Evolutionary conservation across 1,140 invertebrate species (phyloP).

Genomic region (Pemphigus obesinymphae): DNA sequence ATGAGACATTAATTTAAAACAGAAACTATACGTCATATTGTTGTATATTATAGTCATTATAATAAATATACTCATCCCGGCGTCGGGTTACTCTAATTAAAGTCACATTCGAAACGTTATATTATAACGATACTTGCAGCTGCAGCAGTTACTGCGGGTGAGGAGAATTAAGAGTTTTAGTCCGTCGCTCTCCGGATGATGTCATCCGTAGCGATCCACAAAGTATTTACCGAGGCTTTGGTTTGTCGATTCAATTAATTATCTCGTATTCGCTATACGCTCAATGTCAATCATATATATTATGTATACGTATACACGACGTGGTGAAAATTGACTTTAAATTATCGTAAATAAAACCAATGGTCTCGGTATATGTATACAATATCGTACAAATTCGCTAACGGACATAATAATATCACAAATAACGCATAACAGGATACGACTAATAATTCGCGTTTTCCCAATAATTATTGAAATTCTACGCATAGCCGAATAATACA

Average conservation of each 20-base stretch:
- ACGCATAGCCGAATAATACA: neutral
- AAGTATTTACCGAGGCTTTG: neutral
- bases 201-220: too few relatives aligned
- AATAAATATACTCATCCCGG: neutral
- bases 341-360: too few relatives aligned
- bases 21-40: neutral
- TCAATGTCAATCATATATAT: neutral
- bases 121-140: too few relatives aligned
- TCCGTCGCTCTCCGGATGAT: neutral
- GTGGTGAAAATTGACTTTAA: too few relatives aligned
- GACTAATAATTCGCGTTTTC: neutral
- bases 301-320: neutral
- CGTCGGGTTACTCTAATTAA: neutral
- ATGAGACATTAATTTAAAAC: neutral
- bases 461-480: neutral
- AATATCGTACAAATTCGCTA: neutral
- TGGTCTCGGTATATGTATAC: neutral
- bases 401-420: too few relatives aligned
- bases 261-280: neutral
- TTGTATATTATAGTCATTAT: too few relatives aligned
- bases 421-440: too few relatives aligned
- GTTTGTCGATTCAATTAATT: constrained; percentile 8
- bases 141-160: neutral
- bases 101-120: too few relatives aligned
- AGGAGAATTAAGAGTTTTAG: neutral